Percentiles rank a stretch among this genome's conserved stretches.
These are phyloP conservation scores for Acipenser transmontanus DNA, from an alignment of 2,797 vertebrate species.

Conservation along the genomic window DNA sequence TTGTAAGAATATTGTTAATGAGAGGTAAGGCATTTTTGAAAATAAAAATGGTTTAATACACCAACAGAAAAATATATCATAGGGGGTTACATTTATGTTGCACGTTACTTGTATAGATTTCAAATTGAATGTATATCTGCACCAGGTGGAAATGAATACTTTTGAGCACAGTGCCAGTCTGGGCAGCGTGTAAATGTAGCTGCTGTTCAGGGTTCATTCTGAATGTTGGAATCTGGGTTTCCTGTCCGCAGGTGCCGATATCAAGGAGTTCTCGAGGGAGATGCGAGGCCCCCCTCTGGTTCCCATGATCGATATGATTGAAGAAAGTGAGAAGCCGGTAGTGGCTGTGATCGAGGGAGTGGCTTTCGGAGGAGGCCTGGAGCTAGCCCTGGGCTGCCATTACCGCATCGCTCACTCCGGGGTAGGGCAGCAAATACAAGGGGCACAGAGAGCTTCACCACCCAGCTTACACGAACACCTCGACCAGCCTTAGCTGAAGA, in stretches of 20 bases:
- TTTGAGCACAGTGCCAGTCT: too few species aligned
- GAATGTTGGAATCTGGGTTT: background rate
- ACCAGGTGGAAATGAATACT: too few species aligned
- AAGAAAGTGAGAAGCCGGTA: slow-evolving; percentile 72
- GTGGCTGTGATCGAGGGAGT: slow-evolving; percentile 83
- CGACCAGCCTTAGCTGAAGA: too few species aligned
- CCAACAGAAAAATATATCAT: too few species aligned
- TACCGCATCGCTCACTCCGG: slow-evolving; percentile 76
- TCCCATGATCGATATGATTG: slow-evolving; percentile 61
- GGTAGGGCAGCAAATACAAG: slow-evolving; percentile 44
- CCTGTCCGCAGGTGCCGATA: slow-evolving; percentile 71
- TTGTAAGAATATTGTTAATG: too few species aligned
- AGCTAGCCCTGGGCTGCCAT: slow-evolving; percentile 83
- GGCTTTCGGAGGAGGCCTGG: slow-evolving; percentile 83
- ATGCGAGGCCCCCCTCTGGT: slow-evolving; percentile 34
- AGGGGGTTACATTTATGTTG: too few species aligned
- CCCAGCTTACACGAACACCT: too few species aligned
- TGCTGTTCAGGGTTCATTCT: background rate
- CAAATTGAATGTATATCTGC: too few species aligned
- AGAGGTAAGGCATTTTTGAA: too few species aligned
- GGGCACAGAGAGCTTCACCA: background rate
- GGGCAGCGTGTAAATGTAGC: background rate
- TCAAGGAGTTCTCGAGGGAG: slow-evolving; percentile 56
- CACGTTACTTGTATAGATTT: too few species aligned
- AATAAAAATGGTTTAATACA: too few species aligned